A percentile compares a stretch with the other conserved stretches of the same genome.
Evolutionary conservation across 2,113 vertebrate species (phyloP).

Genomic region (Axis porcinus): DNA sequence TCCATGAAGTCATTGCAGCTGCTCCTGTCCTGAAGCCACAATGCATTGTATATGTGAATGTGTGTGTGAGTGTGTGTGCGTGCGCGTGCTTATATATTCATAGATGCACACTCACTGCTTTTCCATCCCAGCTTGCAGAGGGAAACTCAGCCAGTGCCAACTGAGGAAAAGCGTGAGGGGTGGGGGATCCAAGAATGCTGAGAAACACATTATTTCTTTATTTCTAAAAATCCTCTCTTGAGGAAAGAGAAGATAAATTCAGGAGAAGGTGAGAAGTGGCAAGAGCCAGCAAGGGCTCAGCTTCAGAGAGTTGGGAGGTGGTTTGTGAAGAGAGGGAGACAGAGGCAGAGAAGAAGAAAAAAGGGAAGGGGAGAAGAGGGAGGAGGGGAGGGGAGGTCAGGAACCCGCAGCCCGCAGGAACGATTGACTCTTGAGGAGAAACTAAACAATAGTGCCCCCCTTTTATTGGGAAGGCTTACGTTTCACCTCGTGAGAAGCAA

Average conservation of each 20-base stretch:
- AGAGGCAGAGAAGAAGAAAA: background rate
- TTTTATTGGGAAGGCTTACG: background rate
- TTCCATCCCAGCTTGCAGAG: background rate
- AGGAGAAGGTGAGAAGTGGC: background rate
- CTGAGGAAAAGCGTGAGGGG: background rate
- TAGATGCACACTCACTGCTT: rapidly evolving
- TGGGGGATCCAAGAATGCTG: background rate
- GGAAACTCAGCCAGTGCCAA: background rate
- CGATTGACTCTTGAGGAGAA: background rate
- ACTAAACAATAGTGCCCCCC: background rate
- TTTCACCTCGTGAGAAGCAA: background rate
- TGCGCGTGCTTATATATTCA: rapidly evolving
- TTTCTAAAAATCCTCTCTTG: background rate
- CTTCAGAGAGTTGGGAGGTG: background rate
- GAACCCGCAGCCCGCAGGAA: background rate
- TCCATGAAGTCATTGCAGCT: background rate
- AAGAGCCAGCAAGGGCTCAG: background rate
- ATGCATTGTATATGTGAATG: no score
- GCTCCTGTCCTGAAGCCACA: background rate
- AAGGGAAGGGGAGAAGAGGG: rapidly evolving
- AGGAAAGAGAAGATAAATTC: background rate
- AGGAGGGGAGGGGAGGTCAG: background rate
- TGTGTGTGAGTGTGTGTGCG: background rate
- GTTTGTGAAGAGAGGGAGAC: background rate
- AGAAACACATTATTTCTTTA: background rate